Base-by-base conservation (phyloP, 2,888 invertebrate species). In the Limnephilus rhombicus region DNA sequence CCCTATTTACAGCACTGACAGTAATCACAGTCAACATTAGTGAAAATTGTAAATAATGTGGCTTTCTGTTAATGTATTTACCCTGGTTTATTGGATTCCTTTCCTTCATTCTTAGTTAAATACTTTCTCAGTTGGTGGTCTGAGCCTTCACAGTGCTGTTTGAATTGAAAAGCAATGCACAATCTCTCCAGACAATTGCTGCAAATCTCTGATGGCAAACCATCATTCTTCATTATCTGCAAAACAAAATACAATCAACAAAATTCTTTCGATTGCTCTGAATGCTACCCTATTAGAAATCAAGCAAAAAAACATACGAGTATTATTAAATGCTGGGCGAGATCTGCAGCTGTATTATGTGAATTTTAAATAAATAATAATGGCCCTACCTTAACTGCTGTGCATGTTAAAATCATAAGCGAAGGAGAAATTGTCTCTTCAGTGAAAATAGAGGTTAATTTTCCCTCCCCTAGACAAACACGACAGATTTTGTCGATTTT, bases 181-280 rank as follows among this genome's bases (percentile, higher is more conserved):
- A 95, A 92, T 12, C 94, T 94, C 93, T 94, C 94, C 7, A 94
- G 92, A 91, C 95, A 95, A 34, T 94, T 94, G 89, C 94, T 94
- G 81, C 95, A 95, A 80, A 95, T 92, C 53, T 94, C 93, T n/a
- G 94, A 93, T 24, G 95, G 94, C 49, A 95, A 93, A 91, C 94
- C 94, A 88, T 95, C 94, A 41, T 94, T 94, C 34, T 94, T 92
- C 91, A 93, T 92, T 90, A 94, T 91, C 94, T 94, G 91, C 3
- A 45, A 86, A 85, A n/a, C 5, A 24, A 24, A 49, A 82, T 82
- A 34, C 18, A 34, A 31, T 24, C 24, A 68, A 68, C 9, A 68
- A 68, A 24, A 68, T 5, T n/a, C 68, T n/a, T 53, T 68, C 9
- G 68, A 68, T n/a, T 68, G 24, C 7, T n/a, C 7, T 68, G n/a